These are phyloP conservation scores for Diachasma alloeum DNA, from an alignment of 1,140 invertebrate species.

Conservation along the genomic window DNA sequence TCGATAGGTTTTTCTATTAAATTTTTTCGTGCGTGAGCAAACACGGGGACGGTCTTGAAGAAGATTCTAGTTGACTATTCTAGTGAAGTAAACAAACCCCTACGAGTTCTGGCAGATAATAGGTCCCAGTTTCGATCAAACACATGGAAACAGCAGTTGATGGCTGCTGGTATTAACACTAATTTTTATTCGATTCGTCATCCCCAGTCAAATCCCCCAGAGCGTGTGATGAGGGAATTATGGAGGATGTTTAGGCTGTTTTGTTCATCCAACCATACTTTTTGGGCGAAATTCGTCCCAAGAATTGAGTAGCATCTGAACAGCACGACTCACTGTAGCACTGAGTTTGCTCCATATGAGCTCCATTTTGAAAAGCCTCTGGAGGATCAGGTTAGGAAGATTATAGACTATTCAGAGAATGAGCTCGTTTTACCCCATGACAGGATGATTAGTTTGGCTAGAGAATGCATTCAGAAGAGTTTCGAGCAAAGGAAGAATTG, in stretches of 20 bases:
- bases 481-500: conserved; percentile 13
- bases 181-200: neutral
- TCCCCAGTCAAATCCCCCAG: neutral
- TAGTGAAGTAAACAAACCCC: neutral
- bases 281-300: too few species aligned
- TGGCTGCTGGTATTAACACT: neutral
- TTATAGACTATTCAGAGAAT: conserved; percentile 11
- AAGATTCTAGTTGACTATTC: neutral
- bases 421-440: neutral
- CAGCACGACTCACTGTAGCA: conserved; percentile 4
- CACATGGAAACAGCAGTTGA: neutral
- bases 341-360: conserved; percentile 13
- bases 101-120: neutral
- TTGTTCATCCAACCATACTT: neutral
- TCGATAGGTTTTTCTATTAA: too few species aligned
- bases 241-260: neutral
- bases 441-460: conserved; percentile 7
- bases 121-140: neutral
- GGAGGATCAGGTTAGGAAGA: neutral
- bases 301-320: conserved; percentile 22
- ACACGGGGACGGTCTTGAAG: neutral
- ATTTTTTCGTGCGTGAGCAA: too few species aligned
- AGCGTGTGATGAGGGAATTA: neutral
- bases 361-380: conserved; percentile 23
- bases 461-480: neutral